Percentiles rank a stretch among this genome's conserved stretches.
Evolutionary conservation across 2,888 invertebrate species (phyloP).

Genomic region (Synanthedon myopaeformis): DNA sequence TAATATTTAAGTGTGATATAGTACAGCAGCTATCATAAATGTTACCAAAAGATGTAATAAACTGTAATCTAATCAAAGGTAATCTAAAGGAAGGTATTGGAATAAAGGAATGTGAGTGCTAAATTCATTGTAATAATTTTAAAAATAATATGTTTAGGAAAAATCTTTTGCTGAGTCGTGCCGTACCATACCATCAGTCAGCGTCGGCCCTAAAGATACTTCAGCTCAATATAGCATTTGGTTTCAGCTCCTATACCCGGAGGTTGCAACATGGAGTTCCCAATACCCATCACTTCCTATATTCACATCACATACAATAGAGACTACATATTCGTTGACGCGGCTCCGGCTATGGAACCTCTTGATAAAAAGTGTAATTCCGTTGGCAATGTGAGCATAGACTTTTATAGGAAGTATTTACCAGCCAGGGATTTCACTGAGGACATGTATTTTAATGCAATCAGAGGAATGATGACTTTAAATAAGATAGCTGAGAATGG

Average conservation of each 20-base stretch:
- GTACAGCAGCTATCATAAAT: no score
- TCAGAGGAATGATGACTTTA: conserved; percentile 73
- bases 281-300: conserved; percentile 72
- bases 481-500: conserved; percentile 64
- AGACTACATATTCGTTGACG: conserved; percentile 63
- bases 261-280: conserved; percentile 80
- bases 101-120: no score
- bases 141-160: no score
- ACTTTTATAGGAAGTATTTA: conserved; percentile 74
- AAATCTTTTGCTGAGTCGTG: no score
- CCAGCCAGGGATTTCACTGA: conserved; percentile 65
- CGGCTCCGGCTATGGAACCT: conserved; percentile 55
- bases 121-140: no score
- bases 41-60: no score
- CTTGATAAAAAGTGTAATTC: conserved; percentile 25
- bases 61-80: no score
- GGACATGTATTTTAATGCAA: conserved; percentile 70
- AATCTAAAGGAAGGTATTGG: no score
- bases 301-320: conserved; percentile 44
- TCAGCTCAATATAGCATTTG: no score
- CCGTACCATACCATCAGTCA: no score
- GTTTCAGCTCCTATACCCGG: conserved; percentile 81
- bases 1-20: no score
- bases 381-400: conserved; percentile 24
- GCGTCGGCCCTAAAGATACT: no score